Evolutionary conservation across 2,113 vertebrate genomes (phyloP).

Genomic region (Dolichotis patagonum): DNA sequence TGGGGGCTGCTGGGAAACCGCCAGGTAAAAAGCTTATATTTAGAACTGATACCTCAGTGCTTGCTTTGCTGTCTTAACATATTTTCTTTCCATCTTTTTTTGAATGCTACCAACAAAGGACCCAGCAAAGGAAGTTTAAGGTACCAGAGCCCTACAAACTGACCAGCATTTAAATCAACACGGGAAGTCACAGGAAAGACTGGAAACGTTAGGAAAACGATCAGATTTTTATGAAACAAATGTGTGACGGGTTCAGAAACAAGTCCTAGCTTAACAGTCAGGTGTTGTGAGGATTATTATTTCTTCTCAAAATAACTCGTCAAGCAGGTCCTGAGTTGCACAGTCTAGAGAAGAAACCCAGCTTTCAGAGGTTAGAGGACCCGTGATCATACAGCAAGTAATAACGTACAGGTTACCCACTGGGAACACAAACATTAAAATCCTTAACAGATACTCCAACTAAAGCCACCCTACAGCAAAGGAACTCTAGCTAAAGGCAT

Average conservation of each 20-base stretch:
- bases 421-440: neutral
- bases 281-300: no score
- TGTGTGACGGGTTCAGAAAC: neutral
- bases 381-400: neutral
- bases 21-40: slow-evolving; percentile 76
- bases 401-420: no score
- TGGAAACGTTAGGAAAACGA: slow-evolving; percentile 9
- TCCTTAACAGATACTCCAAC: neutral
- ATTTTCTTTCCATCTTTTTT: neutral
- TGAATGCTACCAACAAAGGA: slow-evolving; percentile 78
- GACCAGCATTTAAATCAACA: slow-evolving; percentile 62
- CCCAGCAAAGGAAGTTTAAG: neutral
- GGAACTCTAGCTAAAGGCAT: neutral
- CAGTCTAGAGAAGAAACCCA: neutral
- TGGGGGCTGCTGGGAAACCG: slow-evolving; percentile 76
- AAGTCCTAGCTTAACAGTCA: neutral
- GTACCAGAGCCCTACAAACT: slow-evolving; percentile 59
- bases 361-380: neutral
- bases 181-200: slow-evolving; percentile 56
- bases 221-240: slow-evolving; percentile 62
- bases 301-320: neutral
- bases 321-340: rapidly evolving
- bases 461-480: neutral
- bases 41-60: slow-evolving; percentile 75
- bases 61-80: slow-evolving; percentile 78